A percentile compares a stretch with the other conserved stretches of the same genome.
Conservation (phyloP, 1,140 invertebrate genomes). For the Heliconius eleuchia region DNA sequence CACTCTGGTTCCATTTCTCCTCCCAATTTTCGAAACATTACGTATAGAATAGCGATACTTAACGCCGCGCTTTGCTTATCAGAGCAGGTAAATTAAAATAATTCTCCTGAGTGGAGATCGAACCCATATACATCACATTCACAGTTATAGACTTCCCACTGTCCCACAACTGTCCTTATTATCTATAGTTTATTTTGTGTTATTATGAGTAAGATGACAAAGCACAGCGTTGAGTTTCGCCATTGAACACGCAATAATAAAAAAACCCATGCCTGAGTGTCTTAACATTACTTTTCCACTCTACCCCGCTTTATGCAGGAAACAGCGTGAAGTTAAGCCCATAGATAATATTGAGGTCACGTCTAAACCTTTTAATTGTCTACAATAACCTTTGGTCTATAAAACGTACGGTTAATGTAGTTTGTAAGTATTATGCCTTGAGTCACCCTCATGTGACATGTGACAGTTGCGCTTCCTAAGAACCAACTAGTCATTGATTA, state of each 20-base stretch:
- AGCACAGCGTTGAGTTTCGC: too few relatives aligned
- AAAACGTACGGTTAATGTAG: background rate
- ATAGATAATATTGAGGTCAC: background rate
- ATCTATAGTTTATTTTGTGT: too few relatives aligned
- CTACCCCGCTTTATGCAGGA: background rate
- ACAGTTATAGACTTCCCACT: too few relatives aligned
- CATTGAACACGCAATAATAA: too few relatives aligned
- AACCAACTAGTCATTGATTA: background rate
- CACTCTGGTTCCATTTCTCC: background rate
- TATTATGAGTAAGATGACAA: too few relatives aligned
- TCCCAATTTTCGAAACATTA: too few relatives aligned
- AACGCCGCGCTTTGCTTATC: background rate
- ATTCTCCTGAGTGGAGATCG: too few relatives aligned
- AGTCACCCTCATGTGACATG: background rate
- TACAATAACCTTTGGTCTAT: background rate
- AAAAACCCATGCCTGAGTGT: background rate
- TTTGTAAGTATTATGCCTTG: background rate
- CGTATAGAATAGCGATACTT: background rate
- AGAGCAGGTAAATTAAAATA: background rate
- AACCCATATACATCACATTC: too few relatives aligned
- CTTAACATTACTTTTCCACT: background rate
- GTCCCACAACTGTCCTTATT: too few relatives aligned
- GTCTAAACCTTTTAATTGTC: background rate
- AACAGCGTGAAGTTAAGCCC: background rate
- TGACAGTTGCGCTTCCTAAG: background rate